Conservation (phyloP, 2,113 vertebrate genomes). For the Bufo gargarizans region DNA sequence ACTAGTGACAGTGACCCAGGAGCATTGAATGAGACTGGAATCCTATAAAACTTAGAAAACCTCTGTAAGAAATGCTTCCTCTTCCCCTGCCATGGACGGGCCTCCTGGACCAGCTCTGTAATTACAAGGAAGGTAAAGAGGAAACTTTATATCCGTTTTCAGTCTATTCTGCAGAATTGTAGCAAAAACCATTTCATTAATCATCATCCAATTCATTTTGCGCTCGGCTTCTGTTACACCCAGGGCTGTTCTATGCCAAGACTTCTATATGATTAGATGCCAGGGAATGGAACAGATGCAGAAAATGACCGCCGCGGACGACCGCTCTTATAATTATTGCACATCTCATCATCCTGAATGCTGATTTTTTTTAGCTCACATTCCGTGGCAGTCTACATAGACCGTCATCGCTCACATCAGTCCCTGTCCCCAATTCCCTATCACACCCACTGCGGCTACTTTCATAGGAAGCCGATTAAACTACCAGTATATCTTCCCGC, state of each 20-base stretch:
- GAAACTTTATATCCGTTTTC: background rate
- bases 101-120: background rate
- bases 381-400: too few species aligned
- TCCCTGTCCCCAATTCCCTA: too few species aligned
- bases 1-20: too few species aligned
- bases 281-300: background rate
- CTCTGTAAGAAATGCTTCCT: background rate
- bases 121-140: background rate
- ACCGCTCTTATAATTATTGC: background rate
- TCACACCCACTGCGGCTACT: too few species aligned
- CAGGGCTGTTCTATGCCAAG: background rate
- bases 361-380: too few species aligned
- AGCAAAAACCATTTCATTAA: conserved; percentile 4
- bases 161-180: conserved; percentile 10
- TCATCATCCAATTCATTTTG: conserved; percentile 23
- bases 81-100: background rate
- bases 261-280: conserved; percentile 21
- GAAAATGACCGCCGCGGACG: background rate
- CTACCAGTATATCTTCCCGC: too few species aligned
- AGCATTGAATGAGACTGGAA: too few species aligned
- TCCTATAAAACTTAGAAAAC: background rate
- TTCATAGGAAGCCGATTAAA: too few species aligned
- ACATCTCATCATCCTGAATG: background rate
- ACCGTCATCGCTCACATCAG: too few species aligned
- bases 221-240: background rate